Base-by-base conservation (phyloP, 2,797 vertebrate genomes). In the Amniataba percoides region DNA sequence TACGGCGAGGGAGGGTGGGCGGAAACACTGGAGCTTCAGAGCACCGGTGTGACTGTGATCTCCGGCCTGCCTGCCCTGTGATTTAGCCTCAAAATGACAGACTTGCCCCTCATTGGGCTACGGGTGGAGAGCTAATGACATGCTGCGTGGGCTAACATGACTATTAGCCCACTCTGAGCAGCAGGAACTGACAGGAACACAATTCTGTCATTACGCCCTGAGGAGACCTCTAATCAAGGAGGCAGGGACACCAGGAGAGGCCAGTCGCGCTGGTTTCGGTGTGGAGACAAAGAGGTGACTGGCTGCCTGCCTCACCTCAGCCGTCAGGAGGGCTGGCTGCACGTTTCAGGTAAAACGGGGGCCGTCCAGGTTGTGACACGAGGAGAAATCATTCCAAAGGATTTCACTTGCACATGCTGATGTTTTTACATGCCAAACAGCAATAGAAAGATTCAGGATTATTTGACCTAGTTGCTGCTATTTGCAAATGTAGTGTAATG, bases 191-290 rank as follows among this genome's bases (percentile, higher is more conserved):
- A 90, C 90, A 89, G 88, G 80, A 93, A 90, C 89, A 89, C 84
- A 87, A 93, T 92, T 94, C 94, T 95, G 93, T 95, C 91, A 95
- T 95, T 95, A 96, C 68, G 78, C 85, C 80, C 78, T 14, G 55
- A 80, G 82, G 84, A 92, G 92, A 94, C 94, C 93, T 95, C 92
- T 95, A 96, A 96, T 96, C 94, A 95, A 71, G 80, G 73, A 88
- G 87, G 90, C 84, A 88, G 81, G 83, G 87, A 77, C 79, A 56
- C 56, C 13, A 64, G 82, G 77, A 82, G 65, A 74, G 80, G 84
- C 81, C 62, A 25, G 79, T 65, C 21, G 7, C 69, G 31, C 69
- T 78, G 82, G 65, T 78, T 73, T 69, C 40, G 10, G 40, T 21
- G 42, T 55, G 64, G 40, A 86, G 74, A 83, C 73, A 77, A 77